Evolutionary conservation across 1,140 invertebrate species (phyloP), one percentile per base, ranked within the genome.

Genomic region (Lamellibrachia luymesi): DNA sequence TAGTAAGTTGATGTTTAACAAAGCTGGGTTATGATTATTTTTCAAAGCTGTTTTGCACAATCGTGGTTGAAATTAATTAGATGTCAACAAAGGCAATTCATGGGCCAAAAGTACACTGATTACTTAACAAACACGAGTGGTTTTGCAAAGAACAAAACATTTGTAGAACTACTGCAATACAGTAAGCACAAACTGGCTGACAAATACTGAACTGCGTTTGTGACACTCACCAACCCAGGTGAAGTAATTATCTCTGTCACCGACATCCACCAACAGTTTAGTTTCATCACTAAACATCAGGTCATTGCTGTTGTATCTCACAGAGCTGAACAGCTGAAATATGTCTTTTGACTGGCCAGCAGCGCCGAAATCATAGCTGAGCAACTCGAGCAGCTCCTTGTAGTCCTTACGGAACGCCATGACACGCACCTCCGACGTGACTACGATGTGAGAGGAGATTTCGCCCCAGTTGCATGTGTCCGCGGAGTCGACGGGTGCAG

Each of bases 381-480:
- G 64, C 5, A 90, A 91, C 56, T 94, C 91, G 10, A 96, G 93
- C 90, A 96, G 95, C 22, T 92, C 91, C 91, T 96, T 96, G 92
- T 95, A 95, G 5, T 93, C 93, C 22, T 92, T 51, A 7, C 95
- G 90, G 4, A 93, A 92, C 1, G 92, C 80, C 13, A 92, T 92
- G 51, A 94, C 90, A 56, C 90, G 80, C 64, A 92, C 51, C n/a
- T 92, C 90, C 25, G 98, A 98, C 4, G 98, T 98, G 2, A 99
- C 98, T 51, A 99, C 96, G 6, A 98, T 98, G 96, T 99, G 97
- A 0, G 98, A 97, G 0, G 98, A 98, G 7, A 98, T 97, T 92
- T 96, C 95, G 7, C 98, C 97, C 96, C 96, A 97, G 94, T 97
- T 96, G 94, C 97, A 97, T 7, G 92, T 94, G 10, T 93, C 93